Evolutionary conservation across 1,140 invertebrate genomes (phyloP).

Genomic region (Cyrtorhinus lividipennis): DNA sequence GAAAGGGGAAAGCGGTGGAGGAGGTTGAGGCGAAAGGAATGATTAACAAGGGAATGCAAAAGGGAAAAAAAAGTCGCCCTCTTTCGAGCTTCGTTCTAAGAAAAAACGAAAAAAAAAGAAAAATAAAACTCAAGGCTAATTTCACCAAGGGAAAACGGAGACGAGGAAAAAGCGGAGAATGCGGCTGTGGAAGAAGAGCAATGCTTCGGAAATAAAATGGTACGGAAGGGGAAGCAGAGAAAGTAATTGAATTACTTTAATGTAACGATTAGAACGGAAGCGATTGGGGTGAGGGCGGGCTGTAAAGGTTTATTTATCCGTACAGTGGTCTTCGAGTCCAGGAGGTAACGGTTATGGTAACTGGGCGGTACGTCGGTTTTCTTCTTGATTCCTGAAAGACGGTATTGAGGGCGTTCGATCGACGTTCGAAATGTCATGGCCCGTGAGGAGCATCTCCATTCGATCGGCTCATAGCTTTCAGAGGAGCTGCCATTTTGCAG

Average conservation of each 20-base stretch:
- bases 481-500: no score
- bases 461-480: no score
- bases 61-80: neutral
- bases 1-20: neutral
- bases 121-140: neutral
- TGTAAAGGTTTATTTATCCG: neutral
- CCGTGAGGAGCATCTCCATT: no score
- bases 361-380: no score
- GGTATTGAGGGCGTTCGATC: no score
- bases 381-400: no score
- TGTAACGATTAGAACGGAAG: neutral
- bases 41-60: neutral
- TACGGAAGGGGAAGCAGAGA: neutral
- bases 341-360: no score
- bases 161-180: neutral
- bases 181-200: neutral
- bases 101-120: no score
- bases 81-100: neutral
- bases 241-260: neutral
- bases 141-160: neutral
- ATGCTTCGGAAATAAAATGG: neutral
- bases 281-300: neutral
- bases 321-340: neutral
- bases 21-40: neutral
- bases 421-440: no score